Conservation (phyloP, 2,797 vertebrate genomes). For the Salmo trutta region DNA sequence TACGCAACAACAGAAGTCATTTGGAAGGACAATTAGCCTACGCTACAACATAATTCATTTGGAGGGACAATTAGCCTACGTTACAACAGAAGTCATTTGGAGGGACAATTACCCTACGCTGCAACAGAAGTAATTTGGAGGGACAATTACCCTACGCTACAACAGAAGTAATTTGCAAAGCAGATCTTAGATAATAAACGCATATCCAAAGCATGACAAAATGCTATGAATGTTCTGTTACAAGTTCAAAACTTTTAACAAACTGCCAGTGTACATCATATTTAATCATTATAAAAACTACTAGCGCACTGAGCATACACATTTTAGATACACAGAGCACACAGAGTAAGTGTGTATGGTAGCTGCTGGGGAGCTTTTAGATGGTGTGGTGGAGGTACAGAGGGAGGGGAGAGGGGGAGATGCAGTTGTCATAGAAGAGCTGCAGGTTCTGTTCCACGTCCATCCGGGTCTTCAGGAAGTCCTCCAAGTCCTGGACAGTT, state of each 20-base stretch:
- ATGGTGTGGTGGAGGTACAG: constrained; percentile 68
- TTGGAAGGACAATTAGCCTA: too few species aligned
- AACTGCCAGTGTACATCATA: too few species aligned
- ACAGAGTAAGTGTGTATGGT: not conserved
- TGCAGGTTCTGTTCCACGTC: constrained; percentile 70
- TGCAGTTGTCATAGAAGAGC: constrained; percentile 75
- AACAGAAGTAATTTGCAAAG: not conserved
- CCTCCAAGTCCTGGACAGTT: constrained; percentile 66
- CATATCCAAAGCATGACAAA: not conserved
- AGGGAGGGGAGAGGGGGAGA: constrained; percentile 73
- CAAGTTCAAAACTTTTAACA: not conserved
- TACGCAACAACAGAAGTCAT: too few species aligned
- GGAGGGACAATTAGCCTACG: too few species aligned
- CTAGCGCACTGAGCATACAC: too few species aligned
- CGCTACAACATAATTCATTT: too few species aligned
- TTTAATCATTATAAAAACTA: too few species aligned
- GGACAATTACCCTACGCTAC: too few species aligned
- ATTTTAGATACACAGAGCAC: constrained; percentile 30
- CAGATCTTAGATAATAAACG: not conserved
- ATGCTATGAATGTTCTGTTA: not conserved
- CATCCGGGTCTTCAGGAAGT: constrained; percentile 59
- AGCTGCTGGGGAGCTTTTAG: constrained; percentile 34
- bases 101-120: too few species aligned
- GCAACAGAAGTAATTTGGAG: too few species aligned
- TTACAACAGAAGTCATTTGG: too few species aligned